Percentiles rank a stretch among this genome's conserved stretches.
Evolutionary conservation across 2,797 vertebrate genomes (phyloP).

Genomic region (Arnoldichthys spilopterus): DNA sequence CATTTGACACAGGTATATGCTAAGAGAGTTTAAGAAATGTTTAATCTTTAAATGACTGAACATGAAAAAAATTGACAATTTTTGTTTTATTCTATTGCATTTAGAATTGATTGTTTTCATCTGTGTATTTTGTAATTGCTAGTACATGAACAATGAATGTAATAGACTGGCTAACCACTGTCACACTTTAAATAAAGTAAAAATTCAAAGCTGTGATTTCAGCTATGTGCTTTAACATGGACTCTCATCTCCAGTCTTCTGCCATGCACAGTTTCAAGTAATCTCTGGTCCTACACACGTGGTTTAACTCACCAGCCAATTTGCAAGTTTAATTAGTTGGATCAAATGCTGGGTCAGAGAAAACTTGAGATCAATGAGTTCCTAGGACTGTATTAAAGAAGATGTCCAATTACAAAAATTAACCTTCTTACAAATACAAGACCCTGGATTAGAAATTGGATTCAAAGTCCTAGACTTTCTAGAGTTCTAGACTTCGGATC

Average conservation of each 20-base stretch:
- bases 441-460: neutral
- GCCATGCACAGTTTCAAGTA: neutral
- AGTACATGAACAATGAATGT: neutral
- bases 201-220: neutral
- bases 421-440: neutral
- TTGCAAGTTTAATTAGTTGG: neutral
- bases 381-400: neutral
- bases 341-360: neutral
- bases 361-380: neutral
- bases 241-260: neutral
- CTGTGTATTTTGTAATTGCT: neutral
- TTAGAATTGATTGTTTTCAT: too few species aligned
- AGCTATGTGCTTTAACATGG: neutral
- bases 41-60: too few species aligned
- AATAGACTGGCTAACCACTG: neutral
- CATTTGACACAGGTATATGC: too few species aligned
- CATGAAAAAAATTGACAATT: too few species aligned
- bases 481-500: neutral
- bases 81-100: too few species aligned
- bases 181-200: neutral
- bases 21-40: too few species aligned
- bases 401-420: neutral
- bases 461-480: too few species aligned
- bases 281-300: neutral
- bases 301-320: neutral